phyloP scores from a whole-genome alignment of 2,797 vertebrate species.

The Chrosomus eos region DNA sequence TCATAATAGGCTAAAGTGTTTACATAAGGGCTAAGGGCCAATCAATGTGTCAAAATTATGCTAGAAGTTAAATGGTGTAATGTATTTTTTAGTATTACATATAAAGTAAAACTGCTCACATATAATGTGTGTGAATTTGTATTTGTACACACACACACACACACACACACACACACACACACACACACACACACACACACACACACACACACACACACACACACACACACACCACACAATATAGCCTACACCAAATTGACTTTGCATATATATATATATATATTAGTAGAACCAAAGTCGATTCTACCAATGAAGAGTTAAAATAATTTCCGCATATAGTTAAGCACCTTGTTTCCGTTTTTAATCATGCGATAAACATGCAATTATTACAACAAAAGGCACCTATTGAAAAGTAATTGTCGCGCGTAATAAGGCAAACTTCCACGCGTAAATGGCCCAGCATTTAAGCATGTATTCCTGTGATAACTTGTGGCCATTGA shows the following conservation, averaged over 20 bases:
- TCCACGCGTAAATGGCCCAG: constrained; percentile 9
- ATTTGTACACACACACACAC: not conserved
- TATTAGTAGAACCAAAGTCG: not conserved
- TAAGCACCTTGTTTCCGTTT: constrained; percentile 37
- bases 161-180: too few species aligned
- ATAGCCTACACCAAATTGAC: too few species aligned
- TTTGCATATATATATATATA: too few species aligned
- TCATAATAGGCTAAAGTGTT: constrained; percentile 86
- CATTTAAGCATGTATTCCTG: constrained; percentile 1
- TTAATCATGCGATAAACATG: constrained; percentile 81
- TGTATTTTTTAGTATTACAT: constrained; percentile 87
- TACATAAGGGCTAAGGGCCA: constrained; percentile 88
- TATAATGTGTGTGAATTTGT: not conserved
- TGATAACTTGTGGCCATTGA: constrained; percentile 7
- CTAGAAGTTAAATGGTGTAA: constrained; percentile 86
- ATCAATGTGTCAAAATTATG: constrained; percentile 85
- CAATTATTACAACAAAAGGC: constrained; percentile 78
- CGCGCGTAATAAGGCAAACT: constrained; percentile 18
- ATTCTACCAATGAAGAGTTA: not conserved
- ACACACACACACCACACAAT: too few species aligned
- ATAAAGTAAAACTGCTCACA: constrained; percentile 35
- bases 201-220: too few species aligned
- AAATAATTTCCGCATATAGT: constrained; percentile 24
- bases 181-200: too few species aligned
- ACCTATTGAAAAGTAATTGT: constrained; percentile 15